Evolutionary conservation across 2,113 vertebrate genomes (phyloP).

Genomic region (Lota lota): DNA sequence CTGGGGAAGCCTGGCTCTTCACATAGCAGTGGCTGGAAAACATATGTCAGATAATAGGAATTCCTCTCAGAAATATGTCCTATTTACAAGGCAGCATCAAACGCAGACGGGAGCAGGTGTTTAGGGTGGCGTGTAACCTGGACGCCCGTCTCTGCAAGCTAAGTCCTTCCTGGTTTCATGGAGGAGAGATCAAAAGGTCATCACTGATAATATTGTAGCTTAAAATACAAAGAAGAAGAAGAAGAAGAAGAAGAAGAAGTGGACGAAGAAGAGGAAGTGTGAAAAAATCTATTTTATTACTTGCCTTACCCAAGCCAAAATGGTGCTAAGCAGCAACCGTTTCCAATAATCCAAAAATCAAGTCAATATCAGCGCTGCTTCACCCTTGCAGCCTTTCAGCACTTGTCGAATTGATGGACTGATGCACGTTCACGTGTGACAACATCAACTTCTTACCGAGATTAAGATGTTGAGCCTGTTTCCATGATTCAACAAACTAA

Average conservation of each 20-base stretch:
- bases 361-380: not conserved
- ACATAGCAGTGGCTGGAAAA: constrained; percentile 31
- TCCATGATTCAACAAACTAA: too few relatives aligned
- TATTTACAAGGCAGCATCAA: constrained; percentile 34
- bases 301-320: not conserved
- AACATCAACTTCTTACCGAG: too few relatives aligned
- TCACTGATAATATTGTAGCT: not conserved
- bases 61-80: constrained; percentile 35
- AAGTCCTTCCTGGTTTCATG: not conserved
- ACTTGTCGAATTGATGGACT: not conserved
- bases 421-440: not conserved
- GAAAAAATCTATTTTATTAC: not conserved
- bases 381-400: not conserved
- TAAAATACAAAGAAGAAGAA: not conserved
- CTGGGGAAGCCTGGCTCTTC: constrained; percentile 32
- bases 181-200: not conserved
- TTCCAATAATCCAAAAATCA: not conserved
- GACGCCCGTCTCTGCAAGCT: constrained; percentile 4
- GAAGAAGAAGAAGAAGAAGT: not conserved
- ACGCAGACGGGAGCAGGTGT: constrained; percentile 7
- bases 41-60: constrained; percentile 49
- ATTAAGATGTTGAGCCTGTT: too few relatives aligned
- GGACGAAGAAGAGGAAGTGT: not conserved
- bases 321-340: not conserved
- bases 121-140: constrained; percentile 8